phyloP scores from a whole-genome alignment of 1,140 invertebrate genomes.

The Paracyclopina nana region DNA sequence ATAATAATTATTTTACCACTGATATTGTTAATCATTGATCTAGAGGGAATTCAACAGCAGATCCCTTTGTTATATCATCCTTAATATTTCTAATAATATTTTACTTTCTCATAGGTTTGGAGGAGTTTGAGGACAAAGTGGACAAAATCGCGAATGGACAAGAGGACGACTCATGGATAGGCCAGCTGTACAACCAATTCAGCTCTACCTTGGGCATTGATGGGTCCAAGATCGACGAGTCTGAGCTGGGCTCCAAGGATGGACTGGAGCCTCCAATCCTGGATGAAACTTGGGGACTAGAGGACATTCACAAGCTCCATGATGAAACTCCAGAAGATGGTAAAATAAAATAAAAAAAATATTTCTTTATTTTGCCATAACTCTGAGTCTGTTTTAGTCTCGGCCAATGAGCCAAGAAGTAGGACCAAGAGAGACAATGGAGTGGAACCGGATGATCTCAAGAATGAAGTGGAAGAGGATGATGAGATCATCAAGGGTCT shows the following conservation, averaged over 20 bases:
- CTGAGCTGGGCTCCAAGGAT: background rate
- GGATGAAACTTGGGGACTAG: constrained; percentile 9
- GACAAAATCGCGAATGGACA: constrained; percentile 3
- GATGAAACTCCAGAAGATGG: background rate
- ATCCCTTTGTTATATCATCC: too few relatives aligned
- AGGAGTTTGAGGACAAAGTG: constrained; percentile 12
- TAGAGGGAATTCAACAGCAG: too few relatives aligned
- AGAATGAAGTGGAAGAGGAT: background rate
- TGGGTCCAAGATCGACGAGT: background rate
- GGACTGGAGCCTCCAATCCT: constrained; percentile 12
- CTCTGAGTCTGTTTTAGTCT: too few relatives aligned
- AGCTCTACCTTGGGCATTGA: background rate
- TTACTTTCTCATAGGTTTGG: background rate
- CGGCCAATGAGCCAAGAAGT: too few relatives aligned
- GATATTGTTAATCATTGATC: too few relatives aligned
- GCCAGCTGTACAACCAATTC: constrained; percentile 4
- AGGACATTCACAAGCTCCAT: background rate
- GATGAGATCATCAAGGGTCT: background rate
- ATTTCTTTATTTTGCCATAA: too few relatives aligned
- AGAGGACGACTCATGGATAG: constrained; percentile 2
- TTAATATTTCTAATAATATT: too few relatives aligned
- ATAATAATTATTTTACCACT: too few relatives aligned
- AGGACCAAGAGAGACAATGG: too few relatives aligned
- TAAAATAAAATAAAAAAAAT: too few relatives aligned
- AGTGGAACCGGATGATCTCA: too few relatives aligned